Base-by-base conservation (phyloP, 2,797 vertebrate genomes). In the Dendrocincla tyrannina region DNA sequence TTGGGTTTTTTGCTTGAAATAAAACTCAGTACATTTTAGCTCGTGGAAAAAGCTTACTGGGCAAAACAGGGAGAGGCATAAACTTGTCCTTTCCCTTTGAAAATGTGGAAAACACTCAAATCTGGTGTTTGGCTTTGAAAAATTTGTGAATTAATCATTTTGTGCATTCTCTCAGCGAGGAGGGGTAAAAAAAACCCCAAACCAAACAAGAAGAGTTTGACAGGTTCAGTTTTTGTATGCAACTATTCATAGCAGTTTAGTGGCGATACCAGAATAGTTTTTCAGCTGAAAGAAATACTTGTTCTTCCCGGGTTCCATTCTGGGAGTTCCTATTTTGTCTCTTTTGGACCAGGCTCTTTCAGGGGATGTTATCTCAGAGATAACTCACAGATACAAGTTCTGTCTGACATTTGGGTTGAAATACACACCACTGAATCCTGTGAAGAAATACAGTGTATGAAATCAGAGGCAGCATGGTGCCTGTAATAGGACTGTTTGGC, bases 131-230 rank as follows among this genome's bases (percentile, higher is more conserved):
- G 17, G 2, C 32, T 85, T 76, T 24, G 47, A 82, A 82, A 82
- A 73, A 69, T 3, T 6, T 10, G 32, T 46, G 44, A 37, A 50
- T 39, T 2, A 7, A 7, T 41, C 10, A 17, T 16, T 37, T 49
- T 18, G 30, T n/a, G 7, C 74, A 55, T 64, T 74, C 42, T 87
- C 44, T 33, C 7, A 24, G 16, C 11, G 19, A 76, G 8, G 10
- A 22, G 7, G 3, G 14, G 14, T 13, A 39, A 8, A 16, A 0
- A 41, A 11, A 47, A 42, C 17, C 41, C 44, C 37, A 37, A 33
- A 12, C 0, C 1, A 50, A 64, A 44, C 0, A 1, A 53, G 30
- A 77, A 64, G 27, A 39, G 58, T 41, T 72, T 27, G 5, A 7
- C 32, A 35, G 33, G 28, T 64, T 78, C n/a, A 22, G 39, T 5